phyloP scores from a whole-genome alignment of 2,113 vertebrate genomes.

The Anolis carolinensis region DNA sequence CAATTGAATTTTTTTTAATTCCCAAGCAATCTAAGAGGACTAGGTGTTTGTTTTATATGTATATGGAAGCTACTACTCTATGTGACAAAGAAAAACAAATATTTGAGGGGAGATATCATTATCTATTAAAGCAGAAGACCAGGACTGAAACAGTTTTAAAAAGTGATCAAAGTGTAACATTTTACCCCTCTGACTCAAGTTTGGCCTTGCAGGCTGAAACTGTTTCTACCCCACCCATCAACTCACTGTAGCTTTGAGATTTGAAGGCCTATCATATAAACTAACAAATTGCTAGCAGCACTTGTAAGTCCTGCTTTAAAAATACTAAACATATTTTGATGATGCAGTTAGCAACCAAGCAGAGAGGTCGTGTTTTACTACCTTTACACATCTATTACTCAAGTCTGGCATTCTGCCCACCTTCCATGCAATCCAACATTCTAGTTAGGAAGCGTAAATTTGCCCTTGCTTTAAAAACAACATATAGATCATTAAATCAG shows the following conservation, averaged over 20 bases:
- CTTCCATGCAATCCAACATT: not conserved
- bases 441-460: not conserved
- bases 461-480: not conserved
- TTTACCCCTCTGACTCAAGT: not conserved
- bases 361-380: not conserved
- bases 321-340: not conserved
- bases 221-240: not conserved
- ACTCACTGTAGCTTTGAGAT: not conserved
- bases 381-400: not conserved
- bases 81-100: not conserved
- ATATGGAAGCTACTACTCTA: not conserved
- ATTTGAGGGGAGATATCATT: not conserved
- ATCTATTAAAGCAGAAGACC: not conserved
- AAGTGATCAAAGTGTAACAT: not conserved
- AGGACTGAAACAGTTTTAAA: not conserved
- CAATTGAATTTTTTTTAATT: not conserved
- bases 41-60: not conserved
- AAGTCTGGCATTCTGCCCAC: accelerated
- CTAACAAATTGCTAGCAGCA: not conserved
- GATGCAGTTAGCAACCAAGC: not conserved
- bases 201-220: not conserved
- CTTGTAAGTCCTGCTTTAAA: not conserved
- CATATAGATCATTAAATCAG: not conserved
- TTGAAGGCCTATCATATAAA: not conserved
- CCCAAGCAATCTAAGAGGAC: accelerated